Percentiles rank a stretch among this genome's conserved stretches.
phyloP scores from a whole-genome alignment of 2,888 invertebrate species.

The Neria commutata region DNA sequence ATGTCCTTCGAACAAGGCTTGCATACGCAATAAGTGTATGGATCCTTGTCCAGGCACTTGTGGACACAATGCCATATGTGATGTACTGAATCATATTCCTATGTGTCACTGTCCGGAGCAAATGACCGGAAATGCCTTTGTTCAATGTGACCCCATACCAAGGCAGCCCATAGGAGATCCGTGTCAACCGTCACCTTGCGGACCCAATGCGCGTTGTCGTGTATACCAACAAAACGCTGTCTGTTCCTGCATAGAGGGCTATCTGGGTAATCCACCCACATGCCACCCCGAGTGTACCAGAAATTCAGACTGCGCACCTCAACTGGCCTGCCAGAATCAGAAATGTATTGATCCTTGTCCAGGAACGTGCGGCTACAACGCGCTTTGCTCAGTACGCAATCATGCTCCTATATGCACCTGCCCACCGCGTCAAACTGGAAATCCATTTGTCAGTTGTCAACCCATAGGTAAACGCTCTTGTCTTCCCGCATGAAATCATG shows the following conservation, averaged over 20 bases:
- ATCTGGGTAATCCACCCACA: conserved; percentile 76
- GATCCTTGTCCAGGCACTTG: conserved; percentile 83
- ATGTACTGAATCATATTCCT: conserved; percentile 77
- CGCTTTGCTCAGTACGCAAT: conserved; percentile 76
- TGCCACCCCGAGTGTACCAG: conserved; percentile 80
- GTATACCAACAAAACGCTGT: conserved; percentile 66
- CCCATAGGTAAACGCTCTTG: conserved; percentile 55
- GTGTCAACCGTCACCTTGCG: conserved; percentile 76
- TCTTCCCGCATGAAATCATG: conserved; percentile 48
- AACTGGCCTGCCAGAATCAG: conserved; percentile 78
- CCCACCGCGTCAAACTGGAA: conserved; percentile 71
- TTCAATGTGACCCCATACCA: conserved; percentile 62
- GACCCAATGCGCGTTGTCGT: conserved; percentile 76
- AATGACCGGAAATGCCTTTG: conserved; percentile 77
- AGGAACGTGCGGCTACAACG: conserved; percentile 76
- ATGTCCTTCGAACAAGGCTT: conserved; percentile 73
- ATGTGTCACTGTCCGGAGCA: conserved; percentile 76
- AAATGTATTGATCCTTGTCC: conserved; percentile 81
- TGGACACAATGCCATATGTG: conserved; percentile 76
- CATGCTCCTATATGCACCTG: conserved; percentile 83
- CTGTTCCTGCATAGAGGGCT: conserved; percentile 77
- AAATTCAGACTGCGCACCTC: conserved; percentile 76
- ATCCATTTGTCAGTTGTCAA: conserved; percentile 75
- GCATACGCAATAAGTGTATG: conserved; percentile 73
- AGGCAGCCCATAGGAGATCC: conserved; percentile 64